Percentiles rank a stretch among this genome's conserved stretches.
phyloP scores from a whole-genome alignment of 2,113 vertebrate genomes.

The Sialia sialis region DNA sequence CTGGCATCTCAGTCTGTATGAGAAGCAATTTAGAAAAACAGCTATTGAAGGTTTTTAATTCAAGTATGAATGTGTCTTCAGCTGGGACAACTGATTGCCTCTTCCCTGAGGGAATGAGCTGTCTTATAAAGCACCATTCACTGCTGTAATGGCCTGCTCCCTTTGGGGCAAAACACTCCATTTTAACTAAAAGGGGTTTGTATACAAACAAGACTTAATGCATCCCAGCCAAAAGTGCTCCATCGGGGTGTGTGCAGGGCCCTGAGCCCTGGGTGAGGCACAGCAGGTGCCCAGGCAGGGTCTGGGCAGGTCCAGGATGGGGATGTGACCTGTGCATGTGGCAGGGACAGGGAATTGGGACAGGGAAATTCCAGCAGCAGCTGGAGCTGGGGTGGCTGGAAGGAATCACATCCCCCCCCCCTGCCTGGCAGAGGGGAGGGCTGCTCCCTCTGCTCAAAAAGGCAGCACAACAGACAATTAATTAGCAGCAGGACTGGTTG shows the following conservation, averaged over 20 bases:
- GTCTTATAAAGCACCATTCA: conserved; percentile 25
- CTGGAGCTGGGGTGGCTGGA: not conserved
- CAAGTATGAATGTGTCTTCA: conserved; percentile 18
- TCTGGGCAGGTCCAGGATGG: rapidly evolving
- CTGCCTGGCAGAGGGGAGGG: not conserved
- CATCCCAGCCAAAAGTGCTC: not conserved
- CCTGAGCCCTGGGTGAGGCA: not conserved
- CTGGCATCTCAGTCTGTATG: not conserved
- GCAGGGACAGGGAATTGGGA: not conserved
- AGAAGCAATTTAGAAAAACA: not conserved
- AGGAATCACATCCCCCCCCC: not conserved
- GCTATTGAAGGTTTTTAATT: conserved; percentile 32
- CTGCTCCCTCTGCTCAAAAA: conserved; percentile 19
- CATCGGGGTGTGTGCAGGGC: not conserved
- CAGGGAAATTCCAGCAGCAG: not conserved
- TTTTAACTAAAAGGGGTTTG: conserved; percentile 7
- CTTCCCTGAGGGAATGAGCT: conserved; percentile 6
- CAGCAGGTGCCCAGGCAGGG: not conserved
- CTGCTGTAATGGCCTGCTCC: not conserved
- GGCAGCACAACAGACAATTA: conserved; percentile 29
- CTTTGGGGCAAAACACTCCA: conserved; percentile 12
- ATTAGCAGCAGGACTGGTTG: conserved; percentile 1
- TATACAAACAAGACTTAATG: conserved; percentile 13
- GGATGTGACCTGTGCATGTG: not conserved
- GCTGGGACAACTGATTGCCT: conserved; percentile 9